Conservation (phyloP, 2,888 invertebrate species). For the Cantharis rustica region DNA sequence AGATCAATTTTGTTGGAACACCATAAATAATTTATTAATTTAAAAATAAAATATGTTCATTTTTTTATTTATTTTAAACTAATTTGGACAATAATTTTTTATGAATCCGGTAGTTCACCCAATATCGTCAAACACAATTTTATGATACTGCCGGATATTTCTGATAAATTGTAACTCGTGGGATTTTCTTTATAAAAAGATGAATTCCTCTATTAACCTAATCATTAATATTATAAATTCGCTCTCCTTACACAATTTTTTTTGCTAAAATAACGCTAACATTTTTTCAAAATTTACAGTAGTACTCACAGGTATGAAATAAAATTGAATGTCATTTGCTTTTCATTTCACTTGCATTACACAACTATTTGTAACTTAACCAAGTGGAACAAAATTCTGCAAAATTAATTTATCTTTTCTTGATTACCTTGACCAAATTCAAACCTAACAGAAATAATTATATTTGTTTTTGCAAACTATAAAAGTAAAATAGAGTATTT, state of each 20-base stretch:
- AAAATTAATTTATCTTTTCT: neutral
- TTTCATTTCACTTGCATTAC: neutral
- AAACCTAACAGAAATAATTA: neutral
- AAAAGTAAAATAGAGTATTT: neutral
- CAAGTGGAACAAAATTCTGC: neutral
- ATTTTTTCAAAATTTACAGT: neutral
- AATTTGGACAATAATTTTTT: too few relatives aligned
- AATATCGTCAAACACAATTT: too few relatives aligned
- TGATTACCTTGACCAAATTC: neutral
- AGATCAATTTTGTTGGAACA: too few relatives aligned
- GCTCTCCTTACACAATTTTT: neutral
- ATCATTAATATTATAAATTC: neutral
- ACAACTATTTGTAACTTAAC: neutral
- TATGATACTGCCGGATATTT: too few relatives aligned
- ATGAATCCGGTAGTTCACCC: too few relatives aligned
- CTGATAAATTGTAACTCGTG: too few relatives aligned
- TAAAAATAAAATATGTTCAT: too few relatives aligned
- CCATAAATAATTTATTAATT: too few relatives aligned
- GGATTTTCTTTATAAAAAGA: too few relatives aligned
- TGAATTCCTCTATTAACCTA: neutral
- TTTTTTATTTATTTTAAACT: too few relatives aligned
- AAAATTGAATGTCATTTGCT: neutral
- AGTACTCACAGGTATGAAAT: neutral
- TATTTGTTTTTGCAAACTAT: neutral
- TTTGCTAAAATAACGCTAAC: neutral